A percentile compares a stretch with the other conserved stretches of the same genome.
Evolutionary conservation across 2,888 invertebrate genomes (phyloP).

Genomic region (Euphydryas editha): DNA sequence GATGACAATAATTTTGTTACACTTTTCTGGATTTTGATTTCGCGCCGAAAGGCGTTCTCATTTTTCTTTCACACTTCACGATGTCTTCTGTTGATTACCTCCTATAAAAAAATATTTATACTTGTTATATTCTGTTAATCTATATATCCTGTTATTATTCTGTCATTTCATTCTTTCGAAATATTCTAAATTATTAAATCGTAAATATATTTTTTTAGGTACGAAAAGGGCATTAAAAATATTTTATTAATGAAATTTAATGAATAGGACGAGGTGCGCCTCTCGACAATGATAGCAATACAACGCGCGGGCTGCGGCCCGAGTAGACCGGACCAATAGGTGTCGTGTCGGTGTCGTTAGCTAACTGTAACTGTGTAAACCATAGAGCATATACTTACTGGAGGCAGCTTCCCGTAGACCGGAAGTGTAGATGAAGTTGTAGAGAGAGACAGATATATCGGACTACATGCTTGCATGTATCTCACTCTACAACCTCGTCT

Average conservation of each 20-base stretch:
- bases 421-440: too few species aligned
- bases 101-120: neutral
- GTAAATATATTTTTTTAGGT: conserved; percentile 11
- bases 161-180: neutral
- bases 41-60: conserved; percentile 45
- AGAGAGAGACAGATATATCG: too few species aligned
- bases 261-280: conserved; percentile 25
- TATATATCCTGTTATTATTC: neutral
- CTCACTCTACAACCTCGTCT: too few species aligned
- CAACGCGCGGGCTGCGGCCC: conserved; percentile 62
- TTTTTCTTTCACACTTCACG: neutral
- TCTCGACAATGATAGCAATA: conserved; percentile 67
- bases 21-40: conserved; percentile 60
- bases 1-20: conserved; percentile 83
- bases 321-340: conserved; percentile 72
- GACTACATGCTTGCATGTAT: too few species aligned
- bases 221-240: neutral
- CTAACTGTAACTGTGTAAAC: too few species aligned
- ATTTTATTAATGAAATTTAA: conserved; percentile 15
- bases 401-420: too few species aligned
- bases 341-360: conserved; percentile 78
- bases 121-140: neutral
- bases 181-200: conserved; percentile 1
- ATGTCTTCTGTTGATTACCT: conserved; percentile 7
- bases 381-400: too few species aligned